phyloP scores from a whole-genome alignment of 2,888 invertebrate genomes.

The Oscheius sp. region DNA sequence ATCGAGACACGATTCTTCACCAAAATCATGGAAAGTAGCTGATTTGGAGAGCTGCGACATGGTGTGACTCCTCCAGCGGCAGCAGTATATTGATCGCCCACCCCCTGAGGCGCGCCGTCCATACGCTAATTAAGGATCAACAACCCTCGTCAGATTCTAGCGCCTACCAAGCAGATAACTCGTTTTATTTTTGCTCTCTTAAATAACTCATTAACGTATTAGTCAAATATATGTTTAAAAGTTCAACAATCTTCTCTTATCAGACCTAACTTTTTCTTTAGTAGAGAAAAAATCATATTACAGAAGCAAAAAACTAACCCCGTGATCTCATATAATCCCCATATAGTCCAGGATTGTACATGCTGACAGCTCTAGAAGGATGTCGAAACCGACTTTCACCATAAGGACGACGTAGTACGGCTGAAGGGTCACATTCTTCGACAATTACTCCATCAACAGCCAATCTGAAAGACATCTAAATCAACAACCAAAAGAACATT shows the following conservation, averaged over 20 bases:
- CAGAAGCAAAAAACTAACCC: too few species aligned
- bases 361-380: conserved; percentile 42
- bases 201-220: background rate
- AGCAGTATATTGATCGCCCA: conserved; percentile 35
- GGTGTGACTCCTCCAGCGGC: conserved; percentile 19
- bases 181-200: background rate
- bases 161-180: background rate
- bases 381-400: conserved; percentile 15
- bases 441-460: conserved; percentile 53
- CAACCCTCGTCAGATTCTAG: conserved; percentile 18
- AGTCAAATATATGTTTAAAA: too few species aligned
- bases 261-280: background rate
- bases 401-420: conserved; percentile 32
- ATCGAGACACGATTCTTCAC: conserved; percentile 35
- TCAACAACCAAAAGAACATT: background rate
- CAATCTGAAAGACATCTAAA: conserved; percentile 32
- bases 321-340: conserved; percentile 15
- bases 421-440: conserved; percentile 53
- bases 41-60: conserved; percentile 55
- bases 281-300: too few species aligned
- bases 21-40: conserved; percentile 66
- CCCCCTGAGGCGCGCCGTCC: conserved; percentile 31
- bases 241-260: too few species aligned
- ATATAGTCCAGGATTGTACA: conserved; percentile 54
- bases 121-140: conserved; percentile 35